phyloP scores from a whole-genome alignment of 2,113 vertebrate genomes.

The Anguilla japonica region DNA sequence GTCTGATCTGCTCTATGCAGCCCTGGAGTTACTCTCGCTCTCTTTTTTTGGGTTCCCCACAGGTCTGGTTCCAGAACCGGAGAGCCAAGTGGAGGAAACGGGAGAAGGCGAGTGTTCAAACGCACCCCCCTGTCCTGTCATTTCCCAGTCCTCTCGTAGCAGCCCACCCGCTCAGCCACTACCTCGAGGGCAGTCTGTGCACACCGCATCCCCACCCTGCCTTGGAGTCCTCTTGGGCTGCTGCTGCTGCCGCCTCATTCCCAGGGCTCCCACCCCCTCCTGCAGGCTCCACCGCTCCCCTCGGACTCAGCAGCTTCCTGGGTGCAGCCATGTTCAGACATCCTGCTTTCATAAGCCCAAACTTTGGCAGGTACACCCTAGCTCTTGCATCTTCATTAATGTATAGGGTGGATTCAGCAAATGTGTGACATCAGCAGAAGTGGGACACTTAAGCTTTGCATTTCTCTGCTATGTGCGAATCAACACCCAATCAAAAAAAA shows the following conservation, averaged over 20 bases:
- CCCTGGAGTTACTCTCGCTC: constrained; percentile 25
- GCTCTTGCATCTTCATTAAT: neutral
- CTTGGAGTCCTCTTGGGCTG: constrained; percentile 79
- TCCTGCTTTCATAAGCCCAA: constrained; percentile 78
- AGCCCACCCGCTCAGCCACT: constrained; percentile 77
- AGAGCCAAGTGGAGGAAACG: constrained; percentile 88
- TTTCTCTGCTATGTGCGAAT: no score
- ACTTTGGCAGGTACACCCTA: constrained; percentile 76
- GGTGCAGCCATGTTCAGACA: constrained; percentile 79
- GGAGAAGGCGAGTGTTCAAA: constrained; percentile 81
- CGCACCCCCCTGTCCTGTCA: constrained; percentile 74
- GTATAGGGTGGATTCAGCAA: neutral
- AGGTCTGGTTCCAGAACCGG: constrained; percentile 91
- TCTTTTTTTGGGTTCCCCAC: constrained; percentile 46
- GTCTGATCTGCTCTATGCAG: neutral
- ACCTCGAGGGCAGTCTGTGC: constrained; percentile 79
- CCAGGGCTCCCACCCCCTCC: constrained; percentile 72
- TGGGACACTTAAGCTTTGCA: no score
- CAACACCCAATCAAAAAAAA: no score
- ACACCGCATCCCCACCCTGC: constrained; percentile 72
- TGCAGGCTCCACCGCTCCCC: constrained; percentile 66
- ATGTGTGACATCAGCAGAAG: no score
- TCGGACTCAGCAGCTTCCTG: constrained; percentile 78
- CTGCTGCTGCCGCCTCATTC: constrained; percentile 66
- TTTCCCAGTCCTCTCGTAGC: constrained; percentile 77